phyloP scores from a whole-genome alignment of 2,797 vertebrate species.

The Sitta carolinensis region DNA sequence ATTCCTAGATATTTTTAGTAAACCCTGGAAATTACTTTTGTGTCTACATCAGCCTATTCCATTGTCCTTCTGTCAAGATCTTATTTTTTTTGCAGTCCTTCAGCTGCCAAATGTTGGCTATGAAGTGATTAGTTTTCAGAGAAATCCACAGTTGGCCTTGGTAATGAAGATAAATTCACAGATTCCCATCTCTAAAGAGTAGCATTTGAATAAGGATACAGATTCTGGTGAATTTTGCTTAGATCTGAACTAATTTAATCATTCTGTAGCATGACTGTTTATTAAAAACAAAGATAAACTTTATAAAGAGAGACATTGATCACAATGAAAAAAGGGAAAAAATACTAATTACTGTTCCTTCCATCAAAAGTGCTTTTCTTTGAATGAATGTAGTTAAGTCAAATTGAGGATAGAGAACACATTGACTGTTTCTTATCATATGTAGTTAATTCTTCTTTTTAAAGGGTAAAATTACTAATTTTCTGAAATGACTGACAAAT shows the following conservation, averaged over 20 bases:
- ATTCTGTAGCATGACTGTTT: not conserved
- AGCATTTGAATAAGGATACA: not conserved
- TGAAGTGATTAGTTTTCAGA: constrained; percentile 22
- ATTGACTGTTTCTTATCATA: not conserved
- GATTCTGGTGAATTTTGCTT: not conserved
- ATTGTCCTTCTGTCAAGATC: not conserved
- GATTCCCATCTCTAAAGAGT: not conserved
- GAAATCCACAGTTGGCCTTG: not conserved
- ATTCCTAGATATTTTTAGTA: not conserved
- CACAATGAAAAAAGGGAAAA: not conserved
- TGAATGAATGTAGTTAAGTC: not conserved
- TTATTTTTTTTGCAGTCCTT: constrained; percentile 14
- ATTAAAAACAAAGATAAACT: not conserved
- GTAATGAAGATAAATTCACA: constrained; percentile 7
- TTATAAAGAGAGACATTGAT: not conserved
- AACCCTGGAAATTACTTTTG: not conserved
- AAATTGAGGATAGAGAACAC: not conserved
- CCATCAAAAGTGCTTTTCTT: not conserved
- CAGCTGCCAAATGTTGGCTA: not conserved
- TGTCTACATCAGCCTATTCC: not conserved
- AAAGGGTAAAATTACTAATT: not conserved
- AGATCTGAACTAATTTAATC: not conserved
- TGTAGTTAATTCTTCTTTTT: not conserved
- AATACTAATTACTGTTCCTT: not conserved
- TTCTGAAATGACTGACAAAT: not conserved